Evolutionary conservation across 2,113 vertebrate genomes (phyloP), one percentile per base, ranked within the genome.

Genomic region (Suricata suricatta): DNA sequence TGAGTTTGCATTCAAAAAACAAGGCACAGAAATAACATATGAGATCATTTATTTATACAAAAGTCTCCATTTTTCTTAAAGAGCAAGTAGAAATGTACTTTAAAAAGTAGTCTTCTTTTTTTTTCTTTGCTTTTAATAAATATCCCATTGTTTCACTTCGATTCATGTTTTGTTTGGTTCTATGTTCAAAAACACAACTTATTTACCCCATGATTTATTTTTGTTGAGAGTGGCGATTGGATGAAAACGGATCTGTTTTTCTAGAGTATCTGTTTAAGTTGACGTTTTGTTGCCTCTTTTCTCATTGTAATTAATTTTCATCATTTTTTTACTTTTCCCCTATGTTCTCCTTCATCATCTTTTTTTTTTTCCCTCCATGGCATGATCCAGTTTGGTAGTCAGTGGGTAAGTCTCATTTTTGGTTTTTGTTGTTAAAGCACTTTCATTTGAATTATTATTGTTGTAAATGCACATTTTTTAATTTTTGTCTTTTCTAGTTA

Each of bases 391-490:
- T 99, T 98, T 99, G 98, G 99, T 99, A 98, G 98, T 98, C 99
- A 99, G 88, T 99, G 99, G 99, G 99, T 99, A 99, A 99, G 99
- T 99, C 81, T 74, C 95, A 94, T 52, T 38, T 94, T 98, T 91
- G 88, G 41, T 33, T 31, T 68, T 76, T 68, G 63, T 86, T 9
- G 13, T 63, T 47, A 95, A 96, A 80, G 19, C 33, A 66, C 94
- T 79, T 90, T 97, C 21, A 86, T 95, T 95, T 93, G 27, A 88
- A 25, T 95, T 92, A 64, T 82, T 97, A 71, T 63, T 96, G 94
- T 85, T 54, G 3, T 38, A 71, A 64, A 50, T 84, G 9, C 69
- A 2, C 31, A 11, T 35, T 92, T 94, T 96, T 96, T 33, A 38
- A 66, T 83, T 93, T 96, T 97, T 25, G 41, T 77, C 23, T 80